A percentile compares a stretch with the other conserved stretches of the same genome.
Conservation (phyloP, 1,140 invertebrate genomes). For the Drosophila tropicalis region DNA sequence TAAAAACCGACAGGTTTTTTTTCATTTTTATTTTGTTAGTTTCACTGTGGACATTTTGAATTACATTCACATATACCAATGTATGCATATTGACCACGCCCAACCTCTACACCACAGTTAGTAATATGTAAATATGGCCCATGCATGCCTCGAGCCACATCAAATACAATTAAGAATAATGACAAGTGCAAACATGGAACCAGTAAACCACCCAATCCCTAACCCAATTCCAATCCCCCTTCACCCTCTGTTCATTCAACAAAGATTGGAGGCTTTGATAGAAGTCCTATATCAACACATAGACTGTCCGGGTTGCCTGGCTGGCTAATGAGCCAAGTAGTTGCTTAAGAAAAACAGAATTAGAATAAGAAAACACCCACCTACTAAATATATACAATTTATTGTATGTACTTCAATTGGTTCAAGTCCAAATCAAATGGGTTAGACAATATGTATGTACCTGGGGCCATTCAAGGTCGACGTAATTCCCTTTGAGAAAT, state of each 20-base stretch:
- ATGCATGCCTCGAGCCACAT: slow-evolving; percentile 54
- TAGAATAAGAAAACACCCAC: slow-evolving; percentile 20
- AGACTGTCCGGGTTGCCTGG: not conserved
- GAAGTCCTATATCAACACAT: slow-evolving; percentile 19
- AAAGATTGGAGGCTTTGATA: slow-evolving; percentile 68
- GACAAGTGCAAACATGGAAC: slow-evolving; percentile 78
- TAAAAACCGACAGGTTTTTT: slow-evolving; percentile 36
- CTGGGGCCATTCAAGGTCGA: not conserved
- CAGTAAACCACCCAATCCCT: slow-evolving; percentile 1
- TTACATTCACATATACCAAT: slow-evolving; percentile 17
- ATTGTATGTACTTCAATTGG: not conserved
- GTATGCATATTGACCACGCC: slow-evolving; percentile 15
- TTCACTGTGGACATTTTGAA: slow-evolving; percentile 21
- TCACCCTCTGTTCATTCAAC: not conserved
- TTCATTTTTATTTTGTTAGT: not conserved
- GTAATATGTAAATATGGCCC: slow-evolving; percentile 62
- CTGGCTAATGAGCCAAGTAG: slow-evolving; percentile 40
- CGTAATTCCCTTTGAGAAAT: not conserved
- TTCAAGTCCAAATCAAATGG: slow-evolving; percentile 47
- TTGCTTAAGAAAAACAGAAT: slow-evolving; percentile 51
- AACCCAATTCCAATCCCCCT: not conserved
- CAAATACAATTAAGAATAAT: slow-evolving; percentile 80
- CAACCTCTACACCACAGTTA: not conserved
- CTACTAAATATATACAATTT: not conserved
- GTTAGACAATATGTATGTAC: slow-evolving; percentile 17